Evolutionary conservation across 2,797 vertebrate genomes (phyloP).

Genomic region (Percopsis omiscomaycus): DNA sequence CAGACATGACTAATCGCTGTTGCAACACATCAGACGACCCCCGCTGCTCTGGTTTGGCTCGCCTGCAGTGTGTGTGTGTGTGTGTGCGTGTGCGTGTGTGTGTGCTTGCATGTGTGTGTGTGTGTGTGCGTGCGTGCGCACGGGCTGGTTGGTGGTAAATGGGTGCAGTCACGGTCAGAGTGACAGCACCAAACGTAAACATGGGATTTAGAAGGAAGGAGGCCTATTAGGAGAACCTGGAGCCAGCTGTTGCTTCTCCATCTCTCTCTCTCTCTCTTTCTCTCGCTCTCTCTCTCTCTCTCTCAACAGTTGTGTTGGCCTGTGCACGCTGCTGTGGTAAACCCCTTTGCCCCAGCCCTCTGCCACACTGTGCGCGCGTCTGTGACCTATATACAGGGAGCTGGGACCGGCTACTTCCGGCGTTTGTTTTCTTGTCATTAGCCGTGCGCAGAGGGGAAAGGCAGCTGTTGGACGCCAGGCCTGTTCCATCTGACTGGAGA

Average conservation of each 20-base stretch:
- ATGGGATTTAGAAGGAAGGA: slow-evolving; percentile 47
- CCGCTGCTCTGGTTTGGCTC: slow-evolving; percentile 28
- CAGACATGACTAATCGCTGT: slow-evolving; percentile 68
- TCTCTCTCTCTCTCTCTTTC: slow-evolving; percentile 23
- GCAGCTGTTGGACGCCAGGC: slow-evolving; percentile 31
- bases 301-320: slow-evolving; percentile 40
- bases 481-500: slow-evolving; percentile 34
- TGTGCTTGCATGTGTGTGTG: slow-evolving; percentile 10
- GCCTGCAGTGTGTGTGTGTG: slow-evolving; percentile 14
- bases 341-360: slow-evolving; percentile 18
- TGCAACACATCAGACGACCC: slow-evolving; percentile 59
- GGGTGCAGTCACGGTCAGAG: slow-evolving; percentile 52
- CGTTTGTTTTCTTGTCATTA: slow-evolving; percentile 73
- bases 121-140: slow-evolving; percentile 5
- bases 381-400: slow-evolving; percentile 68
- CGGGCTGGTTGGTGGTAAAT: slow-evolving; percentile 41
- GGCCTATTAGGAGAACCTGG: slow-evolving; percentile 41
- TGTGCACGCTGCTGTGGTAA: slow-evolving; percentile 44
- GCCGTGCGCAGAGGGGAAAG: slow-evolving; percentile 39
- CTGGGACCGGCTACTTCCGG: slow-evolving; percentile 57
- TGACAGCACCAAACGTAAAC: slow-evolving; percentile 55
- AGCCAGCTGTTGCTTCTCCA: slow-evolving; percentile 44
- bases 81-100: slow-evolving; percentile 16
- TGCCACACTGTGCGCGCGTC: slow-evolving; percentile 19
- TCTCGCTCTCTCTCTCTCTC: slow-evolving; percentile 21